Conservation (phyloP, 2,888 invertebrate genomes). For the Phaedon cochleariae region DNA sequence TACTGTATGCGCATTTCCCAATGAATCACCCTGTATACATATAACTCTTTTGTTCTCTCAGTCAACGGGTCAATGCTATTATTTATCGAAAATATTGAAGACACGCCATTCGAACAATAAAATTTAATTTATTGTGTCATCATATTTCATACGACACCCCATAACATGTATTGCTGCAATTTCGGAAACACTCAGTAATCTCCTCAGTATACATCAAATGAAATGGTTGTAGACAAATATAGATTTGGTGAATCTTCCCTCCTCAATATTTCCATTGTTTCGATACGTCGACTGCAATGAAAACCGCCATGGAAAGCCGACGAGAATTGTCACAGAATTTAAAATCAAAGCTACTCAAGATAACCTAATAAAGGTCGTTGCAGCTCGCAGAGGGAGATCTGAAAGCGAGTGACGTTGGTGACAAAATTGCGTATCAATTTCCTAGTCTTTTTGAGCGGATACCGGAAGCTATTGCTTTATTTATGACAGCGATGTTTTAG, state of each 20-base stretch:
- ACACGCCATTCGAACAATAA: too few relatives aligned
- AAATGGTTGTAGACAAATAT: too few relatives aligned
- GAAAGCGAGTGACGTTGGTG: conserved; percentile 39
- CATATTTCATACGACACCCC: too few relatives aligned
- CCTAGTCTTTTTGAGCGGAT: conserved; percentile 51
- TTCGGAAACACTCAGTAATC: too few relatives aligned
- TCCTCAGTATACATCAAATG: too few relatives aligned
- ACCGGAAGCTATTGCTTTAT: conserved; percentile 48
- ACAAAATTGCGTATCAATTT: conserved; percentile 55
- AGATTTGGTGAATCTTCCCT: neutral
- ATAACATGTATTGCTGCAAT: too few relatives aligned
- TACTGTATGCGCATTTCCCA: too few relatives aligned
- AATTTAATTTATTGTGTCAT: too few relatives aligned
- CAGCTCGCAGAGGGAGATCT: conserved; percentile 30
- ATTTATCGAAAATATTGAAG: too few relatives aligned
- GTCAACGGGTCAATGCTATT: too few relatives aligned
- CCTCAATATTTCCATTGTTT: conserved; percentile 17
- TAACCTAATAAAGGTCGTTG: conserved; percentile 48
- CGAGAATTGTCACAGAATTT: conserved; percentile 51
- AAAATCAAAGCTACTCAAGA: conserved; percentile 55
- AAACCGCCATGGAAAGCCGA: conserved; percentile 38
- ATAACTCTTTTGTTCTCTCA: too few relatives aligned
- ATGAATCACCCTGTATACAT: too few relatives aligned
- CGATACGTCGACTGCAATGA: conserved; percentile 32
- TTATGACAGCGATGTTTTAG: conserved; percentile 32